These are phyloP conservation scores for Caenorhabditis briggsae DNA, from an alignment of 1,140 invertebrate species.

Conservation along the genomic window DNA sequence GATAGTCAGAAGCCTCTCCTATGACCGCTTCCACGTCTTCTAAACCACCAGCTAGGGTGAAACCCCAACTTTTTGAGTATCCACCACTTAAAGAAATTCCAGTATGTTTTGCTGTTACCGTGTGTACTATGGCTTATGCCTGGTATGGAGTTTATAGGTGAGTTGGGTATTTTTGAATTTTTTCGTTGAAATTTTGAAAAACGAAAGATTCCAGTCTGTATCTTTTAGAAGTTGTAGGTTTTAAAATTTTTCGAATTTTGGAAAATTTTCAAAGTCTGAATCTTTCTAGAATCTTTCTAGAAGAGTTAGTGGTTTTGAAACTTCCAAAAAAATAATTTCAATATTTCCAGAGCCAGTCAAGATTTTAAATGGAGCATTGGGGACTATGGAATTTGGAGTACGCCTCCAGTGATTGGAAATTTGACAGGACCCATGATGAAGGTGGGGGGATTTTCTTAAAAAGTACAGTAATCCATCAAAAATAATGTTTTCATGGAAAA, in stretches of 20 bases:
- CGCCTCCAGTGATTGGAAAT: slow-evolving; percentile 70
- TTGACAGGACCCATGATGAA: slow-evolving; percentile 51
- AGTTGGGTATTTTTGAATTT: slow-evolving; percentile 21
- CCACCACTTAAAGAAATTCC: slow-evolving; percentile 74
- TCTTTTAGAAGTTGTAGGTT: no score
- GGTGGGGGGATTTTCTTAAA: background rate
- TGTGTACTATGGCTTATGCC: slow-evolving; percentile 67
- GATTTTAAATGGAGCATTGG: slow-evolving; percentile 73
- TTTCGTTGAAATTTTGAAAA: background rate
- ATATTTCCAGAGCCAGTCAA: slow-evolving; percentile 51
- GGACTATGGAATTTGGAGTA: slow-evolving; percentile 65
- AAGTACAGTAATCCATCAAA: no score
- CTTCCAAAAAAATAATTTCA: background rate
- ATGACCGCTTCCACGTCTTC: background rate
- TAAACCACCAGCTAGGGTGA: background rate
- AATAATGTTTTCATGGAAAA: no score
- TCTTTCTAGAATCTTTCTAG: no score
- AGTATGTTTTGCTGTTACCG: slow-evolving; percentile 68
- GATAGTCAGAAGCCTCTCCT: background rate
- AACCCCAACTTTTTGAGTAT: slow-evolving; percentile 69
- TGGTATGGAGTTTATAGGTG: slow-evolving; percentile 75
- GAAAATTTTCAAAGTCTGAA: background rate
- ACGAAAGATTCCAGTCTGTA: background rate
- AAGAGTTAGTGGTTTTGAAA: no score
- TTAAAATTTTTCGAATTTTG: no score